phyloP scores from a whole-genome alignment of 2,113 vertebrate genomes.

The Gavialis gangeticus region DNA sequence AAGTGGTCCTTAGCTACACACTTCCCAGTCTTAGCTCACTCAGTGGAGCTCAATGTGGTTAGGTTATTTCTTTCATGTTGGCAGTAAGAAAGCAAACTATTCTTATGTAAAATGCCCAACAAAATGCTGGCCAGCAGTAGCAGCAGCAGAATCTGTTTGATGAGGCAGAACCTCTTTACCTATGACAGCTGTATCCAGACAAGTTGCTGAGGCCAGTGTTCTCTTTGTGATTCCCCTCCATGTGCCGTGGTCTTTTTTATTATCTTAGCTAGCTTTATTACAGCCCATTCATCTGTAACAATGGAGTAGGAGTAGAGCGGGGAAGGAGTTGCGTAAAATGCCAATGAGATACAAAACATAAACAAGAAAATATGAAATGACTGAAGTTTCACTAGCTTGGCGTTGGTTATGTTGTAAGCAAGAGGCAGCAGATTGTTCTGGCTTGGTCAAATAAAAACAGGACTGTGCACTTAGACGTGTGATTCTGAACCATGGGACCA shows the following conservation, averaged over 20 bases:
- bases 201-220: neutral
- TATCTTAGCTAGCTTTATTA: neutral
- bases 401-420: neutral
- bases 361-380: neutral
- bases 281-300: neutral
- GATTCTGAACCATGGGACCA: too few species aligned
- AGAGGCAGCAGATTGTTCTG: neutral
- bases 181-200: neutral
- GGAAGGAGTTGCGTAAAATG: neutral
- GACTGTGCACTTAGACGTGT: too few species aligned
- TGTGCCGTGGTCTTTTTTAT: neutral
- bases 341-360: neutral
- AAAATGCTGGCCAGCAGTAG: neutral
- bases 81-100: neutral
- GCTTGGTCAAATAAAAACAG: too few species aligned
- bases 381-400: neutral
- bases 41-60: too few species aligned
- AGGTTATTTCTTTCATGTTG: accelerated
- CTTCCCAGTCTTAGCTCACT: neutral
- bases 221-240: neutral
- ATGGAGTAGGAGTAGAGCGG: neutral
- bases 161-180: neutral
- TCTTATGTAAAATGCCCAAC: neutral
- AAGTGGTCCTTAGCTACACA: neutral
- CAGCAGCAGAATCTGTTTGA: neutral